A percentile compares a stretch with the other conserved stretches of the same genome.
Conservation (phyloP, 2,888 invertebrate species). For the Tenthredo amoena region DNA sequence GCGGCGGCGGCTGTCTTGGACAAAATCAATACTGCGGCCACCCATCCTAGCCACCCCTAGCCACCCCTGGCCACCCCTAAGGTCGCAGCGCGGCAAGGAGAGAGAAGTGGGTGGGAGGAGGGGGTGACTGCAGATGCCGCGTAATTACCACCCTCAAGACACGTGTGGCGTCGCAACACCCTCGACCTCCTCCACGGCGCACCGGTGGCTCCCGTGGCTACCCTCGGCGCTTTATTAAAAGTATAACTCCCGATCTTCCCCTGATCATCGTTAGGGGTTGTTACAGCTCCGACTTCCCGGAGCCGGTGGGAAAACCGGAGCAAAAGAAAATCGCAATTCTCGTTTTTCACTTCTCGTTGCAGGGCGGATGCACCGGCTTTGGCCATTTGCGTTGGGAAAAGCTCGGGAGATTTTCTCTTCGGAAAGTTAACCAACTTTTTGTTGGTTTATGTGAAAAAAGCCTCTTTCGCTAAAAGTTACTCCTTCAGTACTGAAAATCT, state of each 20-base stretch:
- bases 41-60: constrained; percentile 69
- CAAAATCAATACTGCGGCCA: constrained; percentile 78
- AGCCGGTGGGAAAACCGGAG: background rate
- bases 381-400: background rate
- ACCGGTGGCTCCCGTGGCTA: constrained; percentile 56
- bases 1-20: constrained; percentile 76
- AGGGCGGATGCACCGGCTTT: background rate
- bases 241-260: constrained; percentile 71
- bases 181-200: constrained; percentile 54
- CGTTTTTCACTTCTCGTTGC: background rate
- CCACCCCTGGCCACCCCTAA: constrained; percentile 67
- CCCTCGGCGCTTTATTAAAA: constrained; percentile 74
- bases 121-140: constrained; percentile 76
- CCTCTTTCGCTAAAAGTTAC: background rate
- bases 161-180: constrained; percentile 75
- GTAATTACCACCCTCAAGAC: constrained; percentile 79
- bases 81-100: constrained; percentile 73
- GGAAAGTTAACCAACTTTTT: constrained; percentile 2
- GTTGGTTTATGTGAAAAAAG: background rate
- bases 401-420: background rate
- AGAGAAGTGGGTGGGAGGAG: constrained; percentile 65
- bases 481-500: background rate
- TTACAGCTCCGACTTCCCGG: constrained; percentile 38
- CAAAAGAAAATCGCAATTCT: constrained; percentile 19
- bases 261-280: constrained; percentile 51